Base-by-base conservation (phyloP, 2,888 invertebrate genomes). In the Yponomeuta sedellus region DNA sequence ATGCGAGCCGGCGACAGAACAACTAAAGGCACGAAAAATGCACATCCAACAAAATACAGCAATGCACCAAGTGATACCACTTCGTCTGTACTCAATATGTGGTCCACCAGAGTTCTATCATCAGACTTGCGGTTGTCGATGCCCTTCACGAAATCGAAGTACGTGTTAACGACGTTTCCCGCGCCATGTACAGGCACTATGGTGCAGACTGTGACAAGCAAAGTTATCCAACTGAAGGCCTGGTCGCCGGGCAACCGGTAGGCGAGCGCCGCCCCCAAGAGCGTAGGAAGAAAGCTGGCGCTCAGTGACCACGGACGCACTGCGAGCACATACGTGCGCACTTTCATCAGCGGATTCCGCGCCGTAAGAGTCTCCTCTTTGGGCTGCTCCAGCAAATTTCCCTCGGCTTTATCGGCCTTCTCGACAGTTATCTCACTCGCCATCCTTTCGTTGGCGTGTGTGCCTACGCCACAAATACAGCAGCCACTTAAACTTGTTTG, bases 121-220 rank as follows among this genome's bases (percentile, higher is more conserved):
- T 98, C 98, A 72, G 97, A 97, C 88, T 96, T 97, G 70, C 96
- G 93, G 80, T 96, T 96, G 83, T 99, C 98, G 67, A 98, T 97
- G 63, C 97, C 98, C 89, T 97, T 97, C 44, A 97, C 94, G 80
- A 96, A 99, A 85, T 99, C 98, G 82, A 96, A 98, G 83, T 98
- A 98, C 0, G 98, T 98, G 84, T 98, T 98, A 28, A 99, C 98
- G 58, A 98, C 95, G 86, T 99, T 99, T 66, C 98, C 98, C 69
- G 98, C 98, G 69, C 98, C 97, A 81, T 99, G 98, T 3, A 98
- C 98, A 1, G 96, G 96, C 68, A 98, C 93, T 25, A 97, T 95
- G 3, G 97, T 98, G 74, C 97, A 94, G 64, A 97, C 91, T 2
- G 98, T 97, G 16, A 97, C 92, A 61, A 98, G 76, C 71, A 98